Evolutionary conservation across 2,113 vertebrate species (phyloP), one percentile per base, ranked within the genome.

Genomic region (Pipra filicauda): DNA sequence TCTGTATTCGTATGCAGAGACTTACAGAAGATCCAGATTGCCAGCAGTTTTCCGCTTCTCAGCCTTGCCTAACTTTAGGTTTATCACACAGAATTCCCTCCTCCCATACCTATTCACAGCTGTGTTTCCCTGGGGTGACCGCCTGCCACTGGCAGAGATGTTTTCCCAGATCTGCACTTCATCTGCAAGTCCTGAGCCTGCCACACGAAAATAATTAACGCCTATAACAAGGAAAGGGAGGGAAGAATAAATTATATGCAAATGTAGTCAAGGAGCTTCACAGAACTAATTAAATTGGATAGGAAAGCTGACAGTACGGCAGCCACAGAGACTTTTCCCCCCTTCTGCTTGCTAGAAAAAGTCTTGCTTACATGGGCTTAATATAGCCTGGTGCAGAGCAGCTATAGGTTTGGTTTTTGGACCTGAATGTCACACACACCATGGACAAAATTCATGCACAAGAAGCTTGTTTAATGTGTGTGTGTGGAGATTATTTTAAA

Each of bases 241-340:
- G 76, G 52, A 49, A 91, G 89, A 84, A 92, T 92, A 95, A 95
- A 95, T 96, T 89, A 91, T 44, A 95, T 95, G 89, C 87, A 95
- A 93, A 96, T 96, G 76, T 94, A 95, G 86, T 89, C 94, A 91
- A 95, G 89, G 41, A 95, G 61, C 86, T 92, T 69, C 86, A 78
- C 91, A 89, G 92, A 95, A 75, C 91, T 96, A 93, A 96, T 96
- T 97, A 97, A 93, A 96, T 93, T 44, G 70, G 65, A 71, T 91
- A 85, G 70, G 41, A 89, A 95, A 84, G 33, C 84, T 95, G 94
- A 93, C 91, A 95, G 83, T 78, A 67, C 39, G 31, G 59, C 73
- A 89, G 49, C 72, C 80, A 91, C 73, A 81, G 72, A 93, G 72
- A 89, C 9, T 81, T 89, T 35, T 26, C 2, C 65, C 20, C 19